Base-by-base conservation (phyloP, 1,140 invertebrate genomes). In the Lamellibrachia luymesi region DNA sequence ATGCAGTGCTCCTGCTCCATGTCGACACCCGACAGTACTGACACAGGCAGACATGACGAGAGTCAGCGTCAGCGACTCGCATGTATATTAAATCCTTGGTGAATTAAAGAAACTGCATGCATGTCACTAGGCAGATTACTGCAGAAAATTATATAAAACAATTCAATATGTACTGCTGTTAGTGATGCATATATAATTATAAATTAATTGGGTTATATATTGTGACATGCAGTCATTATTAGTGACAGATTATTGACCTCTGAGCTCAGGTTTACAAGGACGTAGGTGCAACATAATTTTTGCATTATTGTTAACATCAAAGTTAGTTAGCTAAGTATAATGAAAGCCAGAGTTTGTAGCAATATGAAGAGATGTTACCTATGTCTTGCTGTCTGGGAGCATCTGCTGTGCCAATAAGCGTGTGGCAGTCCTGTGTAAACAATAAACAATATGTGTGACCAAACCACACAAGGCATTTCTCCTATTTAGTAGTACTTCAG, bases 1-100 rank as follows among this genome's bases (percentile, higher is more conserved):
- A 97, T 97, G 95, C 98, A 98, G 96, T 99, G 98, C 95, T 98
- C 97, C 7, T 97, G 96, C 94, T 98, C 97, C 94, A 98, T 97
- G n/a, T 98, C 98, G 49, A 97, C 97, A 90, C 98, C 98, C 94
- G 97, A 97, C 51, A 98, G 94, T 92, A 95, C 95, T 96, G 93
- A 50, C 94, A 94, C 89, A 94, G 51, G 25, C 64, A 80, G 64
- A 80, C 4, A 80, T 22, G 64, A 80, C 52, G 17, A 17, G 6
- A 80, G 13, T 93, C 13, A 56, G 64, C 4, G 64, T 80, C 64
- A 17, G 17, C 4, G 13, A 80, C 64, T 80, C 25, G 64, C 38
- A 38, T 38, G 38, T 38, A 38, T 38, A 38, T 38, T 38, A 38
- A 38, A 38, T 38, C 38, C 38, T 38, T 38, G 38, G 38, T 38